phyloP scores from a whole-genome alignment of 2,888 invertebrate genomes.

The Palloptera scutellata region DNA sequence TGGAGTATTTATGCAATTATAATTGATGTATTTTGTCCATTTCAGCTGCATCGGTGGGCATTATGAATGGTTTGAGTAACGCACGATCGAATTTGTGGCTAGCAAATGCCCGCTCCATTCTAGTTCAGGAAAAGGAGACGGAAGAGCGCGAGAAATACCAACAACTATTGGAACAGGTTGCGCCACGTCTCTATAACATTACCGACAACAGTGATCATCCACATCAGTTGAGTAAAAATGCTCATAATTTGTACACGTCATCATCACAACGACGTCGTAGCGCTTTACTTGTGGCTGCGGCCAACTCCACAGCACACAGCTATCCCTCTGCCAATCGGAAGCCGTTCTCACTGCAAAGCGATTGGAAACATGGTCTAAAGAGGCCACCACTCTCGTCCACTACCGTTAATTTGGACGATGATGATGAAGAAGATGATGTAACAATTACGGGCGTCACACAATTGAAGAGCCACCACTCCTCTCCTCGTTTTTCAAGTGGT shows the following conservation, averaged over 20 bases:
- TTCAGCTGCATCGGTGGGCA: constrained; percentile 39
- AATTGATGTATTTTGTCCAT: background rate
- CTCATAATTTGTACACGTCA: constrained; percentile 11
- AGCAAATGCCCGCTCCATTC: constrained; percentile 42
- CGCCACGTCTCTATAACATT: constrained; percentile 43
- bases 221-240: constrained; percentile 27
- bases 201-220: constrained; percentile 30
- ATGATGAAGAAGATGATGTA: constrained; percentile 38
- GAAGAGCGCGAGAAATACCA: constrained; percentile 48
- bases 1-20: background rate
- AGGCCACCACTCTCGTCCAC: constrained; percentile 42
- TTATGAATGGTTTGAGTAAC: constrained; percentile 37
- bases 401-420: constrained; percentile 38
- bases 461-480: constrained; percentile 13
- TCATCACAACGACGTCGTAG: constrained; percentile 29
- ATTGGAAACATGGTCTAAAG: constrained; percentile 27
- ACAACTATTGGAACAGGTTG: constrained; percentile 46
- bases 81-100: constrained; percentile 36
- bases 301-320: constrained; percentile 30
- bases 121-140: constrained; percentile 43
- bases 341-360: constrained; percentile 24
- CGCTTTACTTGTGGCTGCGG: constrained; percentile 23
- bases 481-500: constrained; percentile 19
- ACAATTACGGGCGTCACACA: constrained; percentile 31
- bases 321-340: constrained; percentile 28